These are phyloP conservation scores for Champsocephalus esox DNA, from an alignment of 2,797 vertebrate genomes.

Conservation along the genomic window DNA sequence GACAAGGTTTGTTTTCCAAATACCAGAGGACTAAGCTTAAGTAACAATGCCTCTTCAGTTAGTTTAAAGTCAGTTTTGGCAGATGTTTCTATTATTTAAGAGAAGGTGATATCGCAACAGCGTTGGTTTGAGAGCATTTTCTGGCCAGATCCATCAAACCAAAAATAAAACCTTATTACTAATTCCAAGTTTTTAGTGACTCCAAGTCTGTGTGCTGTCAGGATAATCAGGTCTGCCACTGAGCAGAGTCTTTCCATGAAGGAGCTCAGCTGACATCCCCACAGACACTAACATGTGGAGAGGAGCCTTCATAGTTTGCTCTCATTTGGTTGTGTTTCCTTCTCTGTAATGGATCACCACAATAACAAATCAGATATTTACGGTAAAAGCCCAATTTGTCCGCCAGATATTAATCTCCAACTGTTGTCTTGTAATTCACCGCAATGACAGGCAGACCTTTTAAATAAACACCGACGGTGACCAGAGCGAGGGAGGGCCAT, in stretches of 20 bases:
- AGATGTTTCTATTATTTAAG: constrained; percentile 16
- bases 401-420: constrained; percentile 74
- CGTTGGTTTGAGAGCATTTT: constrained; percentile 25
- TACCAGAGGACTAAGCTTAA: no score
- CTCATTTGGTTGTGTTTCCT: constrained; percentile 56
- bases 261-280: constrained; percentile 40
- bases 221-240: constrained; percentile 54
- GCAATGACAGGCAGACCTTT: constrained; percentile 76
- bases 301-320: constrained; percentile 57
- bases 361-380: constrained; percentile 65
- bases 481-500: constrained; percentile 79
- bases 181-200: constrained; percentile 40
- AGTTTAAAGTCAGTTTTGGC: constrained; percentile 10
- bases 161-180: constrained; percentile 28
- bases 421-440: constrained; percentile 73
- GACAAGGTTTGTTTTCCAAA: no score
- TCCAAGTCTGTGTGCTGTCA: constrained; percentile 51
- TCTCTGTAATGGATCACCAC: constrained; percentile 51
- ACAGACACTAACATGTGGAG: constrained; percentile 39
- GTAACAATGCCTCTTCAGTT: constrained; percentile 3
- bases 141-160: constrained; percentile 22
- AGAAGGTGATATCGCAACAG: not conserved
- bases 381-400: constrained; percentile 73
- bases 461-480: constrained; percentile 84
- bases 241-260: constrained; percentile 65